Evolutionary conservation across 1,140 invertebrate genomes (phyloP).

Genomic region (Leptinotarsa undecemlineata): DNA sequence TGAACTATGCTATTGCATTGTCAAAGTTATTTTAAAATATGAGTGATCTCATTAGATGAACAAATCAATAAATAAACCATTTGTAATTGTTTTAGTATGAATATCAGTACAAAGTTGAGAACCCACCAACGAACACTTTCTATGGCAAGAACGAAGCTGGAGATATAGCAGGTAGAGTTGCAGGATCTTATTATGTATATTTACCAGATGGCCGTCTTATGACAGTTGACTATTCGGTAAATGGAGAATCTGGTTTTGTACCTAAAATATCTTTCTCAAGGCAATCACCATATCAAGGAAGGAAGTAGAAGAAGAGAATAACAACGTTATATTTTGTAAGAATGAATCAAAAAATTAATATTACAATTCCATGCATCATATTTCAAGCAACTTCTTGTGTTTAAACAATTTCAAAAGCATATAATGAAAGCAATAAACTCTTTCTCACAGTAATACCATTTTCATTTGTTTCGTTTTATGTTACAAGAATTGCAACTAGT

Average conservation of each 20-base stretch:
- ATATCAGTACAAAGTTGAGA: conserved; percentile 74
- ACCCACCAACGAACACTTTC: conserved; percentile 65
- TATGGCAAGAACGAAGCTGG: conserved; percentile 68
- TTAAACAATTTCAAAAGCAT: no score
- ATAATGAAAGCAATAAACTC: no score
- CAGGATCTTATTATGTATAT: conserved; percentile 66
- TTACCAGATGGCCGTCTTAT: conserved; percentile 70
- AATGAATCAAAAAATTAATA: no score
- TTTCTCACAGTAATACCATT: no score
- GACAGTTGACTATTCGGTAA: conserved; percentile 69
- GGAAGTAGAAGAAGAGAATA: background rate
- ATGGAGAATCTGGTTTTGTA: conserved; percentile 70
- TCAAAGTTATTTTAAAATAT: no score
- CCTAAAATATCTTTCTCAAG: conserved; percentile 66
- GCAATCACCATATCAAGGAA: conserved; percentile 1
- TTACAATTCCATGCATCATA: no score
- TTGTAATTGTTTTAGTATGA: conserved; percentile 62
- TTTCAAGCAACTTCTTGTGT: no score
- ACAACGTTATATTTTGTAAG: no score
- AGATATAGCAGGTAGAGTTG: conserved; percentile 64
- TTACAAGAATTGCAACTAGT: no score
- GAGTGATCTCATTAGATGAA: no score
- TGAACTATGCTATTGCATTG: no score
- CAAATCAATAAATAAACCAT: background rate
- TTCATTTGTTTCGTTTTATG: no score